A percentile compares a stretch with the other conserved stretches of the same genome.
Evolutionary conservation across 2,888 invertebrate species (phyloP).

Genomic region (Thelaira solivaga): DNA sequence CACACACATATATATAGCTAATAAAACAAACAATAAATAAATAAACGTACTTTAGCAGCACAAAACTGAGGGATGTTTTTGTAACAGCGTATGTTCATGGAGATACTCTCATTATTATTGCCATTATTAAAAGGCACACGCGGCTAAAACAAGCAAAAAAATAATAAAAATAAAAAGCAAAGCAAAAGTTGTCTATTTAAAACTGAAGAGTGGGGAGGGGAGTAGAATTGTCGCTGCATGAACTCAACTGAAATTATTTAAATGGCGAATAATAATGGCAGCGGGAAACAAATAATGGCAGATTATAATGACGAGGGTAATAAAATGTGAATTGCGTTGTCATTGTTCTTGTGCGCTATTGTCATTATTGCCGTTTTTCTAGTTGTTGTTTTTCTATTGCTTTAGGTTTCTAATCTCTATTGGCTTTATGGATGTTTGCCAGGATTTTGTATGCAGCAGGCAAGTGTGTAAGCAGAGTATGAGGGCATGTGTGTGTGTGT

Average conservation of each 20-base stretch:
- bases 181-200: too few species aligned
- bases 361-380: not conserved
- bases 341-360: conserved; percentile 61
- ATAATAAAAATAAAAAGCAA: too few species aligned
- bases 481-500: conserved; percentile 15
- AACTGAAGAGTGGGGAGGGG: not conserved
- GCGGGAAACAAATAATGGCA: conserved; percentile 69
- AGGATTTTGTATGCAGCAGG: conserved; percentile 8
- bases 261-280: conserved; percentile 77
- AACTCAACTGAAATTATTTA: conserved; percentile 73
- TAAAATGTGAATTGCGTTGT: conserved; percentile 72
- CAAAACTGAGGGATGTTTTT: conserved; percentile 32
- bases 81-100: not conserved
- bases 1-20: too few species aligned
- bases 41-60: not conserved
- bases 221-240: conserved; percentile 66
- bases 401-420: conserved; percentile 39
- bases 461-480: not conserved
- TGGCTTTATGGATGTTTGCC: conserved; percentile 37
- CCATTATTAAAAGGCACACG: conserved; percentile 60
- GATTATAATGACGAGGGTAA: conserved; percentile 75
- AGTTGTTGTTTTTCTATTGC: not conserved
- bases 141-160: conserved; percentile 47
- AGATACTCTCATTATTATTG: conserved; percentile 26
- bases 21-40: not conserved